phyloP scores from a whole-genome alignment of 2,797 vertebrate species.

The Morelia viridis region DNA sequence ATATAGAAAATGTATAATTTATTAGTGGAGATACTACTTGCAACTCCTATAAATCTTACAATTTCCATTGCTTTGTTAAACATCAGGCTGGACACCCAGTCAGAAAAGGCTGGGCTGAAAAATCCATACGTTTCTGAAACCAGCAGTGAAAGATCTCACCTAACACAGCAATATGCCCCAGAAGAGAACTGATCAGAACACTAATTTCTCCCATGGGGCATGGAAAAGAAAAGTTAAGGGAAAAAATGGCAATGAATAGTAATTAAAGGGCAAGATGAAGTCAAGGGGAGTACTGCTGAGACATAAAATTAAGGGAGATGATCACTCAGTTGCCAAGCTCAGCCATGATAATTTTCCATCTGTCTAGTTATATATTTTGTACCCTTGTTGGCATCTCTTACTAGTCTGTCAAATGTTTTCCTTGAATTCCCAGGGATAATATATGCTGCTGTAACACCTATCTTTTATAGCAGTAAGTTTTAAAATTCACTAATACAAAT shows the following conservation, averaged over 20 bases:
- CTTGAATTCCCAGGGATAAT: background rate
- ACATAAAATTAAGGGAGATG: background rate
- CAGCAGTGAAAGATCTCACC: background rate
- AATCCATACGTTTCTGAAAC: background rate
- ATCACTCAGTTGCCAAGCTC: background rate
- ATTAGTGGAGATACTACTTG: background rate
- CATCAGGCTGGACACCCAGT: background rate
- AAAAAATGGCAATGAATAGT: constrained; percentile 54
- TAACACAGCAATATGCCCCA: too few species aligned
- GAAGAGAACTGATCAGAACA: background rate
- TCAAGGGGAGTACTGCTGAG: constrained; percentile 34
- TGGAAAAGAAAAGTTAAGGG: background rate
- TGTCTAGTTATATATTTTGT: background rate
- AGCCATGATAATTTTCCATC: background rate
- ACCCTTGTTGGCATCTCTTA: background rate
- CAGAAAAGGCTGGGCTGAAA: background rate
- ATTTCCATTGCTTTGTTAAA: background rate
- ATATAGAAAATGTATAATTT: background rate
- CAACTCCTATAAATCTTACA: background rate
- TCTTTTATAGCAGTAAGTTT: background rate
- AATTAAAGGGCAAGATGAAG: constrained; percentile 34
- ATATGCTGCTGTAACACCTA: background rate
- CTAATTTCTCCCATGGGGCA: background rate
- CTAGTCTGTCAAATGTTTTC: background rate
- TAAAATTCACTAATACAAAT: background rate